Conservation (phyloP, 2,888 invertebrate genomes). For the Nycteola revayana region DNA sequence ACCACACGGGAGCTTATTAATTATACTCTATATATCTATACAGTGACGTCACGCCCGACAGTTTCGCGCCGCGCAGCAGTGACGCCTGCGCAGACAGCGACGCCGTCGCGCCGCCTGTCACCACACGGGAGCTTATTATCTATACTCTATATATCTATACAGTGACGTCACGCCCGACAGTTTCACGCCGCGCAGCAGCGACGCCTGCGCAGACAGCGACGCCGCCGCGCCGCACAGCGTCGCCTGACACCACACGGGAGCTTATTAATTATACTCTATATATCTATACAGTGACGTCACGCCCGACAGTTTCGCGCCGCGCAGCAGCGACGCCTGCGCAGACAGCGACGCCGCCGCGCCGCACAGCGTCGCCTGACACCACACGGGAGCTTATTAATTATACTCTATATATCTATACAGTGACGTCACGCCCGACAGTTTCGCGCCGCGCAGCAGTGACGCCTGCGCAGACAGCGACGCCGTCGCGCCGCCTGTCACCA, state of each 20-base stretch:
- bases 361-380: conserved; percentile 56
- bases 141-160: too few species aligned
- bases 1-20: too few species aligned
- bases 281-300: conserved; percentile 87
- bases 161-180: conserved; percentile 90
- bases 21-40: too few species aligned
- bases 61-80: too few species aligned
- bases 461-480: conserved; percentile 90
- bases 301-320: conserved; percentile 91
- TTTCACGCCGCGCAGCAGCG: conserved; percentile 90
- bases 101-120: too few species aligned
- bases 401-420: too few species aligned
- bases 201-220: conserved; percentile 88
- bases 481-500: conserved; percentile 83
- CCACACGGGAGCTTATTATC: too few species aligned
- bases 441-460: conserved; percentile 89
- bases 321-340: conserved; percentile 90
- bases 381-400: too few species aligned
- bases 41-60: too few species aligned
- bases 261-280: too few species aligned
- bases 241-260: conserved; percentile 45
- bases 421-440: conserved; percentile 89
- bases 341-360: conserved; percentile 90
- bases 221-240: conserved; percentile 86
- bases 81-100: too few species aligned